Conservation (phyloP, 2,113 vertebrate genomes). For the Pica pica region DNA sequence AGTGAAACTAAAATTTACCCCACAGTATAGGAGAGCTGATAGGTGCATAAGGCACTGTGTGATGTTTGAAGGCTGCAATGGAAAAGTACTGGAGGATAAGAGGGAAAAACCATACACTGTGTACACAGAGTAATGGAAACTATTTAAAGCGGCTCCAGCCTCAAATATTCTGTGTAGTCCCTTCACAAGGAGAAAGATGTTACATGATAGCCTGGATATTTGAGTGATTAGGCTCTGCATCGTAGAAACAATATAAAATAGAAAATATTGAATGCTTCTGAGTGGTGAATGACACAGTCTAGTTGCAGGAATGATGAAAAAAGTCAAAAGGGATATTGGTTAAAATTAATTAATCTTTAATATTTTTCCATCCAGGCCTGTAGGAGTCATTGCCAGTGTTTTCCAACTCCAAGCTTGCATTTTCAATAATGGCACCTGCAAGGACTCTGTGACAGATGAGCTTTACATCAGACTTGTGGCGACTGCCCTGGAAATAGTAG, state of each 20-base stretch:
- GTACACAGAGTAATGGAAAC: conserved; percentile 29
- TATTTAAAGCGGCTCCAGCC: conserved; percentile 36
- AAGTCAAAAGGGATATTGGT: not conserved
- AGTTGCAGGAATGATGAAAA: not conserved
- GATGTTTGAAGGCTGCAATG: not conserved
- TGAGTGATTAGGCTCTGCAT: not conserved
- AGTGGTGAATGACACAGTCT: not conserved
- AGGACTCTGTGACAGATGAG: not conserved
- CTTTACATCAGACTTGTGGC: not conserved
- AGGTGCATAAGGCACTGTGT: not conserved
- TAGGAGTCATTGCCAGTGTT: not conserved
- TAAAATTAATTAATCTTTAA: not conserved
- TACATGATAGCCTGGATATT: not conserved
- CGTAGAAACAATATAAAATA: not conserved
- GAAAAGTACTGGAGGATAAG: conserved; percentile 32
- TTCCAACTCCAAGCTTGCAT: not conserved
- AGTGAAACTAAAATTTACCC: conserved; percentile 32
- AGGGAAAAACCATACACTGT: not conserved
- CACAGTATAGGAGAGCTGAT: not conserved
- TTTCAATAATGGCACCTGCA: not conserved
- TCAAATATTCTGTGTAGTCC: not conserved
- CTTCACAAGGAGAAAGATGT: not conserved
- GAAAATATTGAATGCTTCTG: not conserved
- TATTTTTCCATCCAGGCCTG: not conserved
- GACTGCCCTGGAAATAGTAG: not conserved